Percentiles rank a stretch among this genome's conserved stretches.
phyloP scores from a whole-genome alignment of 2,888 invertebrate species.

The Macaria liturata region DNA sequence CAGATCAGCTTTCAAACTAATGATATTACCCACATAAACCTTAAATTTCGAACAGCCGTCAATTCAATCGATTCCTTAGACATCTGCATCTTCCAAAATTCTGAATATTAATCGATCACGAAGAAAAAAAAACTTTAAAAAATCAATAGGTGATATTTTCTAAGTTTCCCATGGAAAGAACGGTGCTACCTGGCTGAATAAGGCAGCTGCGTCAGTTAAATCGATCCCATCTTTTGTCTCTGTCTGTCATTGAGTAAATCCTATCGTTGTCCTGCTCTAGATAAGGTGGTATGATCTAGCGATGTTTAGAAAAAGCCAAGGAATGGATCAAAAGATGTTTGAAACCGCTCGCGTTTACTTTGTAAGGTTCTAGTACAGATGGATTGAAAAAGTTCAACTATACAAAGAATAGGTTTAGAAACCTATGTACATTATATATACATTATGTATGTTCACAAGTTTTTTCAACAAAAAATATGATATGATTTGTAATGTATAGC shows the following conservation, averaged over 20 bases:
- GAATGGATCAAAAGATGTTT: constrained; percentile 21
- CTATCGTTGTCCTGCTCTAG: constrained; percentile 47
- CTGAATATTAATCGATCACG: constrained; percentile 36
- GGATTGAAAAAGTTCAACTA: constrained; percentile 6
- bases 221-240: constrained; percentile 58
- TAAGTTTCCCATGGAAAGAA: constrained; percentile 57
- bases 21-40: neutral
- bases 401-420: neutral
- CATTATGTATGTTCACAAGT: too few species aligned
- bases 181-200: constrained; percentile 65
- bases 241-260: constrained; percentile 36
- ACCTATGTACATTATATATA: too few species aligned
- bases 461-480: too few species aligned
- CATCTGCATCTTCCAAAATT: constrained; percentile 23
- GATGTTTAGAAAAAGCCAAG: constrained; percentile 27
- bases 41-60: constrained; percentile 10
- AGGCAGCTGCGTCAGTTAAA: constrained; percentile 73
- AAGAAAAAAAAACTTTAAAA: constrained; percentile 46
- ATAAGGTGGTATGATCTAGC: constrained; percentile 51
- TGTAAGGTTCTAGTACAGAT: constrained; percentile 10
- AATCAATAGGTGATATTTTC: constrained; percentile 47
- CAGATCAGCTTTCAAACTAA: neutral
- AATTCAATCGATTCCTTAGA: constrained; percentile 18
- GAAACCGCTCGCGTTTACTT: constrained; percentile 16
- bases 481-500: too few species aligned